A percentile compares a stretch with the other conserved stretches of the same genome.
Conservation (phyloP, 2,888 invertebrate species). For the Zonitis immaculata region DNA sequence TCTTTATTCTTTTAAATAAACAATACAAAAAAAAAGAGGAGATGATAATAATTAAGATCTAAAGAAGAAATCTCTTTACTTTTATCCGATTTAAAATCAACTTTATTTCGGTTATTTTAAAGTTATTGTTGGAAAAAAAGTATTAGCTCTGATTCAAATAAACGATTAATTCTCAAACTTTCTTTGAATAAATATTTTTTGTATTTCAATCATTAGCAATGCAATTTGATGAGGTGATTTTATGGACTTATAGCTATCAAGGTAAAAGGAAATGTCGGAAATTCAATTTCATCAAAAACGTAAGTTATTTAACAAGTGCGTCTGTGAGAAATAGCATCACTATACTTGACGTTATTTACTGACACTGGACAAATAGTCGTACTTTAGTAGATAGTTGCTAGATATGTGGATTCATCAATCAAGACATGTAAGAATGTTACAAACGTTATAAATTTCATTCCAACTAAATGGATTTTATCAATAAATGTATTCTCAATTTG, state of each 20-base stretch:
- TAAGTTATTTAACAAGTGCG: conserved; percentile 28
- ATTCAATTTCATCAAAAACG: conserved; percentile 29
- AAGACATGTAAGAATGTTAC: conserved; percentile 16
- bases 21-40: conserved; percentile 7
- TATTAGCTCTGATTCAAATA: too few species aligned
- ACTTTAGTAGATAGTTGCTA: conserved; percentile 27
- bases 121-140: not conserved
- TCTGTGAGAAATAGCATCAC: conserved; percentile 30
- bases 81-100: conserved; percentile 5
- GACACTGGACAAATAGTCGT: conserved; percentile 32
- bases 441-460: conserved; percentile 18
- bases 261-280: conserved; percentile 22
- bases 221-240: not conserved
- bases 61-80: not conserved
- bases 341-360: conserved; percentile 32
- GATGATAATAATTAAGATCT: not conserved
- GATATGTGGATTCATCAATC: conserved; percentile 30
- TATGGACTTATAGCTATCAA: conserved; percentile 2
- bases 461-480: not conserved
- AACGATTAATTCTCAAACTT: too few species aligned
- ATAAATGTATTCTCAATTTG: too few species aligned
- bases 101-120: conserved; percentile 4
- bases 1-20: conserved; percentile 7
- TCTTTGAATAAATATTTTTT: too few species aligned
- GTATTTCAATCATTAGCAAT: too few species aligned